Evolutionary conservation across 2,888 invertebrate species (phyloP), one percentile per base, ranked within the genome.

Genomic region (Protophormia terraenovae): DNA sequence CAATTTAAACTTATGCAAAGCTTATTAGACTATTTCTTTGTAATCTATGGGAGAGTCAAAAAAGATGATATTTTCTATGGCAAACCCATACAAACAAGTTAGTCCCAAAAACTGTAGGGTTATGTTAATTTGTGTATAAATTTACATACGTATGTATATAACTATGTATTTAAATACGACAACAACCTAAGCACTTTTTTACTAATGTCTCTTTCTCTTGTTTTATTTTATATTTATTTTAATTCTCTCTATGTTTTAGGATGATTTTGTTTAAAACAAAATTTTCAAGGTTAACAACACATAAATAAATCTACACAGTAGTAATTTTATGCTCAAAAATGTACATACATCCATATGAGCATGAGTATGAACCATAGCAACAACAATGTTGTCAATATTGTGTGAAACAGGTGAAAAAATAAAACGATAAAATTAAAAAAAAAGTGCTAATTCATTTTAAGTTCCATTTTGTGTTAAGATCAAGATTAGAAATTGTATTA

Each of bases 241-340:
- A 8, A n/a, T n/a, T n/a, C 38, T 35, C 69, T 69, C 35, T 53
- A 14, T 19, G 14, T 64, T 64, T 47, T 60, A 47, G 32, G 22
- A 47, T 66, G 55, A 69, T 64, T 76, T 69, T 32, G 7, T 29
- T 55, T 75, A 10, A 29, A 60, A 67, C 29, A 58, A 60, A 60
- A 58, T 53, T 69, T 67, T 83, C 77, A 83, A 83, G 78, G 83
- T 67, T 67, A 83, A 60, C 77, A 67, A 66, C 60, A 41, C 77
- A 76, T 64, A 71, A 64, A 66, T 29, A 29, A 50, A 72, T 47
- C 22, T 53, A n/a, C n/a, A n/a, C n/a, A 67, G 19, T 32, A 58
- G 41, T 55, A 67, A 76, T 66, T 69, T 45, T 62, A 22, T 64
- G 69, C 55, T 71, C 14, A 64, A 69, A 71, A 29, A 72, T 22